Conservation (phyloP, 2,888 invertebrate species). For the Oconnorella tubifera region DNA sequence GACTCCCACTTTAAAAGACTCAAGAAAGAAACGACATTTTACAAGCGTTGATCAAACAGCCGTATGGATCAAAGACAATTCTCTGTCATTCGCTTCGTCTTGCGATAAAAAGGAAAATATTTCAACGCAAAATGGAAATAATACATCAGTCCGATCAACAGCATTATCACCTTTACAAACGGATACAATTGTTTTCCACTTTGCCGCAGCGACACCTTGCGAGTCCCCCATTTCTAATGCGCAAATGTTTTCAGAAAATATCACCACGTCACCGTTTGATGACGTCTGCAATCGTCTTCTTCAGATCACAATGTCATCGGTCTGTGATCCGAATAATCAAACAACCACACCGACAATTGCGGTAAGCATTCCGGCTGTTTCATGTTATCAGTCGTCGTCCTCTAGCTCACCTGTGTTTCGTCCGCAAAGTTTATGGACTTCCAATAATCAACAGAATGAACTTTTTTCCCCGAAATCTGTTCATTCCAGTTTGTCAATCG, state of each 20-base stretch:
- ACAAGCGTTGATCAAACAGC: not conserved
- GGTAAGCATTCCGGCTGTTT: not conserved
- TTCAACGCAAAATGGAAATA: no score
- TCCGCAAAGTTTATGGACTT: slow-evolving; percentile 5
- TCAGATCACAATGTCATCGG: not conserved
- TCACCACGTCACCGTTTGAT: not conserved
- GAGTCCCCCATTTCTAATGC: slow-evolving; percentile 28
- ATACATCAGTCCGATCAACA: no score
- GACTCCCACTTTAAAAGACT: not conserved
- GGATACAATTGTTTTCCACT: slow-evolving; percentile 46
- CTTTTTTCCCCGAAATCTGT: slow-evolving; percentile 1
- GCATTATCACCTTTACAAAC: slow-evolving; percentile 1
- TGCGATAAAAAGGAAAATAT: no score
- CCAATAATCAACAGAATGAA: not conserved
- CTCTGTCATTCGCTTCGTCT: no score
- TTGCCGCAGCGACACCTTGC: slow-evolving; percentile 47
- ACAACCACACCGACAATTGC: not conserved
- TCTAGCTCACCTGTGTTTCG: slow-evolving; percentile 6
- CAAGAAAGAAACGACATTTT: not conserved
- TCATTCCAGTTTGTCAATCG: slow-evolving; percentile 1
- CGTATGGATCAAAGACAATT: slow-evolving; percentile 1
- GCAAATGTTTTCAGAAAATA: slow-evolving; percentile 4
- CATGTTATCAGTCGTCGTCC: not conserved
- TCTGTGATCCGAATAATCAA: not conserved
- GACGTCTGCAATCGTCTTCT: slow-evolving; percentile 1